Percentiles rank a stretch among this genome's conserved stretches.
These are phyloP conservation scores for Brachycybe producta DNA, from an alignment of 2,888 invertebrate genomes.

Conservation along the genomic window DNA sequence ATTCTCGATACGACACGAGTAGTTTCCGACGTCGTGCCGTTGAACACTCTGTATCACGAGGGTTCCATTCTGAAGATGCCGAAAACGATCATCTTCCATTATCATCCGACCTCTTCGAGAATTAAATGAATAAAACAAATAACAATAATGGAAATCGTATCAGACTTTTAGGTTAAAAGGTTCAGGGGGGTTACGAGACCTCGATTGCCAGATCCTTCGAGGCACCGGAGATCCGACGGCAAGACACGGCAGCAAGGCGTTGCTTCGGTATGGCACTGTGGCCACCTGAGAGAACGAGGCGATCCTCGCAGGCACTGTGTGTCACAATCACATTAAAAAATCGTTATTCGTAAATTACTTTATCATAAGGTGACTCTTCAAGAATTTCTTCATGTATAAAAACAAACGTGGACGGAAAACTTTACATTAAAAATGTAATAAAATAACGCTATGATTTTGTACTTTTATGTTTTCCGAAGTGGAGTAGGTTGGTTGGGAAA, in stretches of 20 bases:
- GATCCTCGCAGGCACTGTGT: slow-evolving; percentile 16
- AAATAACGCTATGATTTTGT: no score
- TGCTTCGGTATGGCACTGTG: slow-evolving; percentile 12
- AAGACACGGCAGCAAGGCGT: slow-evolving; percentile 14
- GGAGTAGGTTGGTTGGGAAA: no score
- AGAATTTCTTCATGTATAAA: no score
- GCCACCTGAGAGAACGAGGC: slow-evolving; percentile 15
- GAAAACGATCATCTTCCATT: slow-evolving; percentile 5
- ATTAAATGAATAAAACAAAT: not conserved
- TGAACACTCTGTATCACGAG: slow-evolving; percentile 18
- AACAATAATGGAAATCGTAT: not conserved
- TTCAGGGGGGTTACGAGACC: slow-evolving; percentile 3
- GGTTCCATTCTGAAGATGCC: slow-evolving; percentile 12
- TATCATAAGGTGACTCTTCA: no score
- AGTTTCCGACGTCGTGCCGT: slow-evolving; percentile 17
- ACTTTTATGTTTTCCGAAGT: no score
- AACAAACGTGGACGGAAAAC: no score
- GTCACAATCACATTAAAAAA: not conserved
- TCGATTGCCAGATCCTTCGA: slow-evolving; percentile 14
- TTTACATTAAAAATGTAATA: no score
- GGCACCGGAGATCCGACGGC: slow-evolving; percentile 16
- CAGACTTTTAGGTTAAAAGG: not conserved
- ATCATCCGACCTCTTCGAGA: not conserved
- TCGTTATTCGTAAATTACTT: no score
- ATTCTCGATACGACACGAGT: slow-evolving; percentile 18